Conservation (phyloP, 1,140 invertebrate species). For the Dinothrombium tinctorium region DNA sequence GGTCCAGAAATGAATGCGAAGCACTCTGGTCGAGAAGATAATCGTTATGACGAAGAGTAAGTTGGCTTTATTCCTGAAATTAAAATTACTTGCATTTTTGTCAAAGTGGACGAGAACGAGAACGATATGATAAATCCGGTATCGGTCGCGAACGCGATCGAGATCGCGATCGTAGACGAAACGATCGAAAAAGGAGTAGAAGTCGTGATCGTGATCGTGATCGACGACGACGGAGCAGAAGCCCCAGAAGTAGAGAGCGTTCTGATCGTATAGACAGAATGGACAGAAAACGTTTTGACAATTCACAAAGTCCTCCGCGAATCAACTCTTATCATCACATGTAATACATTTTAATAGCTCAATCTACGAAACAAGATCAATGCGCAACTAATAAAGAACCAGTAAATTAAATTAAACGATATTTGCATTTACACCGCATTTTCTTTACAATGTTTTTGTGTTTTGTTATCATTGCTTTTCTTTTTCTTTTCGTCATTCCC, state of each 20-base stretch:
- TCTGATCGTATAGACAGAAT: too few species aligned
- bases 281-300: too few species aligned
- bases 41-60: constrained; percentile 11
- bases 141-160: constrained; percentile 12
- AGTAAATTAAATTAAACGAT: too few species aligned
- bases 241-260: background rate
- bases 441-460: too few species aligned
- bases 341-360: too few species aligned
- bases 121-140: constrained; percentile 13
- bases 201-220: constrained; percentile 16
- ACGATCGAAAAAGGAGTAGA: constrained; percentile 22
- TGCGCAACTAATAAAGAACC: too few species aligned
- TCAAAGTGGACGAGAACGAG: constrained; percentile 14
- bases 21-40: constrained; percentile 66
- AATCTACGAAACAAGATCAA: too few species aligned
- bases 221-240: constrained; percentile 17
- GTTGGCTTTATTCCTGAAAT: background rate
- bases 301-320: too few species aligned
- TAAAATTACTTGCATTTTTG: background rate
- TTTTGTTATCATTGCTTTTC: too few species aligned
- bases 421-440: too few species aligned
- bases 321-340: too few species aligned
- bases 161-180: constrained; percentile 13
- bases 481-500: too few species aligned
- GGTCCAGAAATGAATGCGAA: constrained; percentile 87